Evolutionary conservation across 2,888 invertebrate species (phyloP), one percentile per base, ranked within the genome.

Genomic region (Notocelia uddmanniana): DNA sequence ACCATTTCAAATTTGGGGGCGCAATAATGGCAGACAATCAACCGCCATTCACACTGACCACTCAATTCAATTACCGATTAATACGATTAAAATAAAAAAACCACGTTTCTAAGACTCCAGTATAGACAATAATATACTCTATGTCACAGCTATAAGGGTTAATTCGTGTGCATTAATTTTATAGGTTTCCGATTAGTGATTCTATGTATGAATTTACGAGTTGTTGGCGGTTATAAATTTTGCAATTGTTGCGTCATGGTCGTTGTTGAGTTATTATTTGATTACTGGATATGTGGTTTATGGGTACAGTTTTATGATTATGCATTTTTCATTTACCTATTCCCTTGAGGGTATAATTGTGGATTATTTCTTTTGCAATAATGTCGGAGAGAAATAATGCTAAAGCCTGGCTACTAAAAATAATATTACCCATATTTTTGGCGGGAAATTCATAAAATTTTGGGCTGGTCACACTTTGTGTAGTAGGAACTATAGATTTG

Each of bases 151-250:
- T 1, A 31, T 50, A 63, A 3, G 15, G 57, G 2, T n/a, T 23
- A 19, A 13, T n/a, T n/a, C 15, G 15, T 45, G 41, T 54, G 62
- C n/a, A 54, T 54, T 31, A 69, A 37, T 37, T 83, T 81, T 77
- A 74, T 75, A 78, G 79, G 76, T 84, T 84, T 87, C 87, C 86
- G 85, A 89, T 88, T 83, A 83, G 83, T 89, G 91, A 90, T 89
- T 82, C 86, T 88, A 84, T 54, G 54, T 64, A 64, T 64, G 64
- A 64, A 64, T 86, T 89, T 86, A 92, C 88, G 89, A 90, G 80
- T 88, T 93, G 92, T 93, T 92, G 91, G 80, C 83, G 77, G 88
- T 92, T 88, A 85, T 92, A 93, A 92, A 64, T 64, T 64, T 64
- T 77, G 81, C 77, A 85, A 84, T 84, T 80, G 79, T 78, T 77